A percentile compares a stretch with the other conserved stretches of the same genome.
phyloP scores from a whole-genome alignment of 2,888 invertebrate species.

The Agonopterix alstromeriana region DNA sequence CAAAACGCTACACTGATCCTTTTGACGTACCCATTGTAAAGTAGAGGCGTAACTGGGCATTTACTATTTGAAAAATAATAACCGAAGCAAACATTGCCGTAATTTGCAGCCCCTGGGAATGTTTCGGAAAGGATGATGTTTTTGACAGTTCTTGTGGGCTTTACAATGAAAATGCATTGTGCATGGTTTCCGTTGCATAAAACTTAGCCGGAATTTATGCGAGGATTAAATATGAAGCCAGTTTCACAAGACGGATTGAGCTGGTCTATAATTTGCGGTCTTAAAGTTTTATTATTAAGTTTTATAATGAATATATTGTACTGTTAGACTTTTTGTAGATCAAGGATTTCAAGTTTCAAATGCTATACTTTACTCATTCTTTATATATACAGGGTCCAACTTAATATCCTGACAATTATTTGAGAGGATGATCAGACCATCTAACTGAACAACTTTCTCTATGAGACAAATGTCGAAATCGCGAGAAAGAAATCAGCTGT shows the following conservation, averaged over 20 bases:
- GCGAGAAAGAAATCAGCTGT: no score
- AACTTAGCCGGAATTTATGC: slow-evolving; percentile 35
- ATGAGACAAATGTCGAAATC: no score
- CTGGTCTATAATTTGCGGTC: slow-evolving; percentile 2
- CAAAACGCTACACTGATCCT: slow-evolving; percentile 44
- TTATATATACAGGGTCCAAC: no score
- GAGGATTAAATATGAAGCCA: slow-evolving; percentile 30
- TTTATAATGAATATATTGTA: background rate
- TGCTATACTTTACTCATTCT: no score
- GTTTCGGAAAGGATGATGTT: slow-evolving; percentile 38
- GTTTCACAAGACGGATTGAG: slow-evolving; percentile 17
- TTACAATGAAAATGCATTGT: slow-evolving; percentile 42
- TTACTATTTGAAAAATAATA: slow-evolving; percentile 46
- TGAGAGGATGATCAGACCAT: no score
- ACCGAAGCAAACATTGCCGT: slow-evolving; percentile 61
- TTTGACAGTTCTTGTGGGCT: slow-evolving; percentile 62
- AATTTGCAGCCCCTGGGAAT: slow-evolving; percentile 65
- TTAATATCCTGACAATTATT: no score
- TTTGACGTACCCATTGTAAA: slow-evolving; percentile 51
- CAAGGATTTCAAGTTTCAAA: background rate
- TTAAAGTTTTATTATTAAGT: slow-evolving; percentile 7
- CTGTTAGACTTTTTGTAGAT: background rate
- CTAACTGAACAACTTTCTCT: no score
- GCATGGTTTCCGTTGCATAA: slow-evolving; percentile 40
- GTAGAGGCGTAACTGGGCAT: slow-evolving; percentile 57